These are phyloP conservation scores for Pocillopora damicornis DNA, from an alignment of 64 coral and sea anemone genomes.

Conservation along the genomic window DNA sequence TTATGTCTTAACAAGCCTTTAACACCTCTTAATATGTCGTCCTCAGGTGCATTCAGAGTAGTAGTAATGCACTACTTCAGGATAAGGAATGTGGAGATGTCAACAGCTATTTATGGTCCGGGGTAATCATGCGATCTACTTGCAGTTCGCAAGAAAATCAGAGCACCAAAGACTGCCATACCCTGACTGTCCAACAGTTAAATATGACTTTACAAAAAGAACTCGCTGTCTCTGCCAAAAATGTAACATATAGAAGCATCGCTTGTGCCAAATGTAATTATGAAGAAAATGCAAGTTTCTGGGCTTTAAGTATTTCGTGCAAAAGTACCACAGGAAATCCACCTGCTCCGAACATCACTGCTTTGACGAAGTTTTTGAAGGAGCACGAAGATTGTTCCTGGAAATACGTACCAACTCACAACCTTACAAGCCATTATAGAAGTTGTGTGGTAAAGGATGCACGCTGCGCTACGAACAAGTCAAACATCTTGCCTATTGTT, in stretches of 20 bases:
- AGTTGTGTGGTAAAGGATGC: slow-evolving; percentile 11
- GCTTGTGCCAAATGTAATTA: slow-evolving; percentile 20
- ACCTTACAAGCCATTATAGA: background rate
- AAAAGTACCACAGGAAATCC: background rate
- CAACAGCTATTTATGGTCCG: background rate
- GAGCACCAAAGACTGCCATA: background rate
- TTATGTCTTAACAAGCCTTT: background rate
- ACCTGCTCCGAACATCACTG: background rate
- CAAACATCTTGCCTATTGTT: background rate
- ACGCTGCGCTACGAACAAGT: background rate
- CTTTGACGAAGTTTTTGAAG: background rate
- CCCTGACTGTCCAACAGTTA: background rate
- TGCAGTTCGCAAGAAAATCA: background rate
- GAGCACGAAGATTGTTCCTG: background rate
- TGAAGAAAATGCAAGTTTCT: background rate
- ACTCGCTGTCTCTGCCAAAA: background rate
- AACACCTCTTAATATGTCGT: background rate
- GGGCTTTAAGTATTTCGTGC: background rate
- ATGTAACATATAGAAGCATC: slow-evolving; percentile 14
- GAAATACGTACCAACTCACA: slow-evolving; percentile 1
- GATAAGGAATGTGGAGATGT: background rate
- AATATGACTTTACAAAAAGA: background rate
- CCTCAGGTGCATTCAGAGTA: background rate
- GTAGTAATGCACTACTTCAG: background rate
- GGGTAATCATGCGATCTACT: slow-evolving; percentile 26